phyloP scores from a whole-genome alignment of 1,140 invertebrate species.

The Phenacoccus solenopsis region DNA sequence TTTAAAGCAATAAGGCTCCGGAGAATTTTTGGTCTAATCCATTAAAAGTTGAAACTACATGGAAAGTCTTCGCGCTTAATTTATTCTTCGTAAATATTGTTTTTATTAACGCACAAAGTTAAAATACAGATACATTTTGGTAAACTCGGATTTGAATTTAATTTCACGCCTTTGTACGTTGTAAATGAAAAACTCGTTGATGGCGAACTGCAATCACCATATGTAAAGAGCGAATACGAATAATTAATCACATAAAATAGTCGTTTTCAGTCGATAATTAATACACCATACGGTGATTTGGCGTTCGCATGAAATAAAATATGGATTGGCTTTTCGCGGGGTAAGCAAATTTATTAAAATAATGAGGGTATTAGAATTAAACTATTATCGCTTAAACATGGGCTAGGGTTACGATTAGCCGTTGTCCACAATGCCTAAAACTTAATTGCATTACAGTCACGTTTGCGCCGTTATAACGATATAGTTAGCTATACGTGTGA shows the following conservation, averaged over 20 bases:
- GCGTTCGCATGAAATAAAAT: neutral
- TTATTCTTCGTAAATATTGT: too few relatives aligned
- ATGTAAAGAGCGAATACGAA: neutral
- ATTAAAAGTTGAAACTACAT: neutral
- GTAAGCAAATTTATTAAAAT: neutral
- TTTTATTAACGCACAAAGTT: too few relatives aligned
- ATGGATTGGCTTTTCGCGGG: neutral
- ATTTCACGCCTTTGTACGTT: too few relatives aligned
- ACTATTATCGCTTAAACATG: neutral
- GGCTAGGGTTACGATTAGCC: conserved; percentile 4
- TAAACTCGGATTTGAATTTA: too few relatives aligned
- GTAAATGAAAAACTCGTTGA: too few relatives aligned
- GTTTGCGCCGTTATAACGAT: conserved; percentile 7
- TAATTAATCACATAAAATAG: neutral
- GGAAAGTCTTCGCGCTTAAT: neutral
- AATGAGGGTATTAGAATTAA: conserved; percentile 11
- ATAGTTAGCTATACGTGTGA: conserved; percentile 9
- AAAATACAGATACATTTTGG: too few relatives aligned
- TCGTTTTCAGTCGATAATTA: neutral
- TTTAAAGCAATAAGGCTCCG: neutral
- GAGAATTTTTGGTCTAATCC: neutral
- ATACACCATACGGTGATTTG: neutral
- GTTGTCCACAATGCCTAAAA: neutral
- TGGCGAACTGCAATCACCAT: too few relatives aligned
- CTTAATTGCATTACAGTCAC: conserved; percentile 14